phyloP scores from a whole-genome alignment of 2,113 vertebrate genomes.

The Rhinopomastus cyanomelas region DNA sequence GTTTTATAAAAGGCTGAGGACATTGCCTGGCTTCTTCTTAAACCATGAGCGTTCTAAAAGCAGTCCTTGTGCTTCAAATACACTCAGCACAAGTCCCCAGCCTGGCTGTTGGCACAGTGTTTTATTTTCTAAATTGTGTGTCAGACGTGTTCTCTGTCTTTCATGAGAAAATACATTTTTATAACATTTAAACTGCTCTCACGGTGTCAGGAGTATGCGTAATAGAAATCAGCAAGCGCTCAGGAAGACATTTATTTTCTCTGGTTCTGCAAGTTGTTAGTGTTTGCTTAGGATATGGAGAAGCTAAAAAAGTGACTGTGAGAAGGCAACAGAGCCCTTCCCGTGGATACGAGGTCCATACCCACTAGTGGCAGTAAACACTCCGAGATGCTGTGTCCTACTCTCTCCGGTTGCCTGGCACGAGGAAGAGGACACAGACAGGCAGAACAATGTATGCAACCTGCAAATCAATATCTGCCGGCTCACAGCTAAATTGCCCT shows the following conservation, averaged over 20 bases:
- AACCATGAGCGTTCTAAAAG: neutral
- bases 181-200: neutral
- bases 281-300: neutral
- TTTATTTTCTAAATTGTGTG: neutral
- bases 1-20: neutral
- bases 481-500: neutral
- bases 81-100: neutral
- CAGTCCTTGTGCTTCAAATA: neutral
- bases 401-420: neutral
- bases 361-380: neutral
- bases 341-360: rapidly evolving
- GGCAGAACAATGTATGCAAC: neutral
- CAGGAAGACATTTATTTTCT: neutral
- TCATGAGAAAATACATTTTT: neutral
- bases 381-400: neutral
- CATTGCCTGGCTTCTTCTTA: neutral
- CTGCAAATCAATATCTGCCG: neutral
- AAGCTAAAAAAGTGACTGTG: neutral
- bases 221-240: neutral
- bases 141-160: neutral
- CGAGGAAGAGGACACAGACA: neutral
- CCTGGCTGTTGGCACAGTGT: neutral
- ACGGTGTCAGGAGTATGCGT: neutral
- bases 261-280: neutral
- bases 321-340: neutral